Base-by-base conservation (phyloP, 2,113 vertebrate genomes). In the Cairina moschata region DNA sequence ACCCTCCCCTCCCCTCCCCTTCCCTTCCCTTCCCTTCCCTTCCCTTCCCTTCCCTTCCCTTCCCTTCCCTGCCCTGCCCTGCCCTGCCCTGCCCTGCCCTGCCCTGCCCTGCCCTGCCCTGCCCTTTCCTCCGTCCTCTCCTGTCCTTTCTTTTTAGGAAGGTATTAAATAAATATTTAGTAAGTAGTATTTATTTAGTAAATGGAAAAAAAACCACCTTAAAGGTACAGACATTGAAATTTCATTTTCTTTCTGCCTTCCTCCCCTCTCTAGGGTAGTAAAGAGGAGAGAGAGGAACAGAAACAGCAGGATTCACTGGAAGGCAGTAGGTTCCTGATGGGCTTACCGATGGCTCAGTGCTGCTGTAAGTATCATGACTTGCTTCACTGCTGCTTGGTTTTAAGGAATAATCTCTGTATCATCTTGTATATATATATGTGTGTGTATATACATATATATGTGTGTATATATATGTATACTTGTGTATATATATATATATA, bases 321-420 rank as follows among this genome's bases (percentile, higher is more conserved):
- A 96, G 91, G 86, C 86, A 93, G 91, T 62, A 73, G 69, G 89
- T 44, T 94, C 91, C 80, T 14, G 68, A 59, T 23, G 83, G 91
- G 91, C 92, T 97, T 91, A 93, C 83, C 73, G 11, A 81, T 69
- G 94, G 93, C 94, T 95, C 94, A 88, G 93, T 83, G 93, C 65
- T 92, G 95, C 95, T 95, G 46, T 54, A 34, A 2, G 26, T 50
- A 44, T 40, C 72, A 55, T 8, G 40, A 63, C 13, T 82, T 5
- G 11, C 34, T 88, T 98, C 97, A 99, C 83, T 99, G 98, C 54
- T 98, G 97, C 97, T 99, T 99, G 62, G 97, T 97, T 97, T 99
- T 99, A 74, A 99, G 97, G 23, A 98, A 99, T 69, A 99, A 95
- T 88, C 98, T 98, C 91, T 99, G 99, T 17, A 99, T 98, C 8